Base-by-base conservation (phyloP, 2,797 vertebrate genomes). In the Sebastes baramenuke region DNA sequence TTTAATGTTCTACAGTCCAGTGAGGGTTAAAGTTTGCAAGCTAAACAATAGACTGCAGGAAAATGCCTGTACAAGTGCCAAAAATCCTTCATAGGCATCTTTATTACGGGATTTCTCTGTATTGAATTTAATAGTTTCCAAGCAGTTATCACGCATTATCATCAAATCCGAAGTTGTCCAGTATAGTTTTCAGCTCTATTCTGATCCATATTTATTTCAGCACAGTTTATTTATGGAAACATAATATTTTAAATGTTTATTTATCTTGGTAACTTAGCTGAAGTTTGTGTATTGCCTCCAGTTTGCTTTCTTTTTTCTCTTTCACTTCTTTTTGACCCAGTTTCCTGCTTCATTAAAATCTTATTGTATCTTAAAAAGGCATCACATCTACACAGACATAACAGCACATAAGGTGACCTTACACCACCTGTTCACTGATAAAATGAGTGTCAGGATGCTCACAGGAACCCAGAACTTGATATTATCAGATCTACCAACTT, bases 141-240 rank as follows among this genome's bases (percentile, higher is more conserved):
- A 24, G n/a, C 5, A 75, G 2, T 42, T 1, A n/a, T 55, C 64
- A 34, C 29, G 24, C 24, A 24, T 24, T 24, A 30, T 2, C 24
- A 61, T 2, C n/a, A 61, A 20, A 59, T 18, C 13, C 25, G 12
- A 25, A 27, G 6, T 34, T 20, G 18, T 22, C 14, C 18, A 30
- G n/a, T 65, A 8, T 14, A 67, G 10, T 18, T 78, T 81, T 84
- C 20, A 29, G 25, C 66, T 68, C 65, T 52, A 52, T 58, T 68
- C 27, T 59, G 38, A 29, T 20, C 1, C 2, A 34, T 46, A 24
- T 61, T 61, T 58, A 49, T 1, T 12, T 71, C 49, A 67, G 22
- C 24, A 20, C 60, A 38, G 10, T 1, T 16, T 42, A 29, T 70
- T 20, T 55, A 60, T 22, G 3, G 10, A 32, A 72, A 52, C 5